These are phyloP conservation scores for Drosophila paranaensis DNA, from an alignment of 2,888 invertebrate genomes.

Conservation along the genomic window DNA sequence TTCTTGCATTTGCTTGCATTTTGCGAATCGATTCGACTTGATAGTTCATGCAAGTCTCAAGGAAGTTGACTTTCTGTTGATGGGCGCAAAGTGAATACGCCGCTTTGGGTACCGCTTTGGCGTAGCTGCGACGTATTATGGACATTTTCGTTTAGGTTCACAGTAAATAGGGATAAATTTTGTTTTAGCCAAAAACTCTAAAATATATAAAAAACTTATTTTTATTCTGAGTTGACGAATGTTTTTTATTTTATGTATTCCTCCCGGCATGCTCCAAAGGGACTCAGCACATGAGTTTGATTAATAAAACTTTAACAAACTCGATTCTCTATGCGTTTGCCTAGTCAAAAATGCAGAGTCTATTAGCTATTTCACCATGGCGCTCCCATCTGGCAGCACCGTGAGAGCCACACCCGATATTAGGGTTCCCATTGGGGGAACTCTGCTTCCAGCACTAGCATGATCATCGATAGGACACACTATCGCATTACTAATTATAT, in stretches of 20 bases:
- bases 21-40: not conserved
- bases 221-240: not conserved
- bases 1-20: no score
- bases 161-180: slow-evolving; percentile 7
- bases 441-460: no score
- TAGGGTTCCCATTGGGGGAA: no score
- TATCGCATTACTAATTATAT: no score
- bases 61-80: not conserved
- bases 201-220: not conserved
- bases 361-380: no score
- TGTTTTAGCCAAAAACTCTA: not conserved
- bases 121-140: not conserved
- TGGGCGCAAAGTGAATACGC: not conserved
- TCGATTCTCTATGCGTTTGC: no score
- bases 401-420: no score
- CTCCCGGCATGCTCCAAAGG: not conserved
- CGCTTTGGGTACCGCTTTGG: not conserved
- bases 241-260: not conserved
- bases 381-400: no score
- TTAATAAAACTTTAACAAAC: no score
- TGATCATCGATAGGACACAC: no score
- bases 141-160: not conserved
- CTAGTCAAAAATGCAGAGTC: no score
- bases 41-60: not conserved
- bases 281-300: no score